These are phyloP conservation scores for Trissolcus japonicus DNA, from an alignment of 2,888 invertebrate genomes.

Conservation along the genomic window DNA sequence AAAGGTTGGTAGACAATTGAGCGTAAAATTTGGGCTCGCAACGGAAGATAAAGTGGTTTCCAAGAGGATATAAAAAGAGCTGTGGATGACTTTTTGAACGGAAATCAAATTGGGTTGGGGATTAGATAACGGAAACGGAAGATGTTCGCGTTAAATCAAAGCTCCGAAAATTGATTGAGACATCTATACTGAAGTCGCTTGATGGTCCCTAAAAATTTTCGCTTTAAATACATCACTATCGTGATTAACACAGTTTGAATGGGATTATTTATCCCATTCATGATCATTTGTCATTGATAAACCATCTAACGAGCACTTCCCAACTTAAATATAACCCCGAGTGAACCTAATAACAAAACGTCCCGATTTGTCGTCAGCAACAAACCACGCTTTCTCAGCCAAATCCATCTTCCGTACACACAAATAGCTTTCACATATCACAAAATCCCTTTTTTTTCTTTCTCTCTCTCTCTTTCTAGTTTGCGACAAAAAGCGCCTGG, in stretches of 20 bases:
- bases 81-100: neutral
- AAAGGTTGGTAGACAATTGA: too few species aligned
- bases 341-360: too few species aligned
- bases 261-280: neutral
- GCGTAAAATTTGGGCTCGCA: too few species aligned
- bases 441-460: conserved; percentile 13
- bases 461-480: neutral
- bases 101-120: neutral
- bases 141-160: neutral
- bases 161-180: too few species aligned
- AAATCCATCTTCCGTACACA: conserved; percentile 10
- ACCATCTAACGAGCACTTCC: neutral
- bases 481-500: neutral
- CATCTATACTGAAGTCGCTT: too few species aligned
- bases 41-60: neutral
- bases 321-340: too few species aligned
- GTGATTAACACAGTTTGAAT: conserved; percentile 4
- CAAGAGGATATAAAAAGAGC: too few species aligned
- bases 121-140: conserved; percentile 1
- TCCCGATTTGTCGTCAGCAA: neutral
- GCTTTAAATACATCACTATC: too few species aligned
- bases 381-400: neutral
- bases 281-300: conserved; percentile 7
- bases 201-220: too few species aligned
- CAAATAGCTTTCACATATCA: conserved; percentile 15